Conservation (phyloP, 2,888 invertebrate species). For the Ornithoptera alexandrae region DNA sequence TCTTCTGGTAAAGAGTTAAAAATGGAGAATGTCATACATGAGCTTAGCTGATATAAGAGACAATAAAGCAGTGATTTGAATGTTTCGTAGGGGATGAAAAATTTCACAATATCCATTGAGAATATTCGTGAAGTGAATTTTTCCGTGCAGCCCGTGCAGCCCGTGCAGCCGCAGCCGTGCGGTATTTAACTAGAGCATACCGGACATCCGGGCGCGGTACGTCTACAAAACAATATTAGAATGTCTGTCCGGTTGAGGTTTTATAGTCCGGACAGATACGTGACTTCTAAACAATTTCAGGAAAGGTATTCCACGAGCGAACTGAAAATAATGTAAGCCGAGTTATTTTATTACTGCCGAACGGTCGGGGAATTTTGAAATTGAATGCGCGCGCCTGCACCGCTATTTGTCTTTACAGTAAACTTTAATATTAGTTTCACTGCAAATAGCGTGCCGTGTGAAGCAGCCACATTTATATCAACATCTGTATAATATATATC, state of each 20-base stretch:
- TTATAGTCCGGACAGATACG: conserved; percentile 36
- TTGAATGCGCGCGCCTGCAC: conserved; percentile 17
- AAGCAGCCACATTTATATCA: too few species aligned
- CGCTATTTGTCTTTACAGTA: conserved; percentile 15
- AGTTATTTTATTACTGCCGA: conserved; percentile 25
- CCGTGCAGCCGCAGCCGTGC: conserved; percentile 34
- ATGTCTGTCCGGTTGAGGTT: conserved; percentile 44
- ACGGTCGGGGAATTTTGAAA: conserved; percentile 23
- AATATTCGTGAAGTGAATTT: conserved; percentile 22
- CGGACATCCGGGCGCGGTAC: conserved; percentile 30
- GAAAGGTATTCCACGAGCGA: conserved; percentile 29
- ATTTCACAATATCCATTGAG: conserved; percentile 16
- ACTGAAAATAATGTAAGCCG: conserved; percentile 28
- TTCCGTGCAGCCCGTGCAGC: conserved; percentile 19
- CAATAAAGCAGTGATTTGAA: conserved; percentile 2
- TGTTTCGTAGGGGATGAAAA: neutral
- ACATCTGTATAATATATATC: too few species aligned
- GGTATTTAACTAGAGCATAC: conserved; percentile 53
- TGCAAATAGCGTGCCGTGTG: too few species aligned
- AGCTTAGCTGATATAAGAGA: neutral
- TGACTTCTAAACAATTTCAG: conserved; percentile 28
- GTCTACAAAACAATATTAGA: conserved; percentile 46
- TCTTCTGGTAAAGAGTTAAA: too few species aligned
- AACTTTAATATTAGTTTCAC: conserved; percentile 14
- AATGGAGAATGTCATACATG: too few species aligned